A percentile compares a stretch with the other conserved stretches of the same genome.
These are phyloP conservation scores for Cirrhinus molitorella DNA, from an alignment of 2,797 vertebrate genomes.

Conservation along the genomic window DNA sequence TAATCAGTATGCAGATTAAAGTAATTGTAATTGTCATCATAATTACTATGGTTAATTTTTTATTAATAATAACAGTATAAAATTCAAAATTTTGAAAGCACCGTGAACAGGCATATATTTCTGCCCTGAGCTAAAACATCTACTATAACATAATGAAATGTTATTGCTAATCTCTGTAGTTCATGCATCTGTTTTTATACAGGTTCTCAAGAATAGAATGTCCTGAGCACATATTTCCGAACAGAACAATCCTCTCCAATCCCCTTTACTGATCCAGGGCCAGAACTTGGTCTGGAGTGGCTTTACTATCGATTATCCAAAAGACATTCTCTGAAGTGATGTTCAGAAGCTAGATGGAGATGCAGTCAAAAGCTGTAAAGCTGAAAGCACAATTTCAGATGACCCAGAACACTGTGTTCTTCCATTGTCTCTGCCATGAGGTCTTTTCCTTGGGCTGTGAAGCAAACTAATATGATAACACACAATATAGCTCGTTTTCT, in stretches of 20 bases:
- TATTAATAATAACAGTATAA: neutral
- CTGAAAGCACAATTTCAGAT: constrained; percentile 23
- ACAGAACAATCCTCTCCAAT: neutral
- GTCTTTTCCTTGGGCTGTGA: neutral
- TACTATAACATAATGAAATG: neutral
- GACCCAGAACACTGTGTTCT: constrained; percentile 44
- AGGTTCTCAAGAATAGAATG: neutral
- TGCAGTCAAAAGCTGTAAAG: constrained; percentile 25
- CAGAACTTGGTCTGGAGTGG: constrained; percentile 18
- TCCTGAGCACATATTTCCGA: neutral
- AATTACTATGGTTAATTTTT: neutral
- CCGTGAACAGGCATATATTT: neutral
- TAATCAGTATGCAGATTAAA: constrained; percentile 8
- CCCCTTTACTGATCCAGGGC: constrained; percentile 22
- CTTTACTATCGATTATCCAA: constrained; percentile 30
- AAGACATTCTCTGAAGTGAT: constrained; percentile 35
- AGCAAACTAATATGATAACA: constrained; percentile 17
- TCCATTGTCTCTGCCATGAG: constrained; percentile 18
- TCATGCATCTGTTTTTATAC: no score
- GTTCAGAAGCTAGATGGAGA: constrained; percentile 39
- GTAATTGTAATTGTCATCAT: neutral
- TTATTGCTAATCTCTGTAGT: neutral
- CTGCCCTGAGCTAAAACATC: neutral
- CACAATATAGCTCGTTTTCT: constrained; percentile 6
- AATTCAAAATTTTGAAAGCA: neutral